phyloP scores from a whole-genome alignment of 2,888 invertebrate genomes.

The Lymantria monacha region DNA sequence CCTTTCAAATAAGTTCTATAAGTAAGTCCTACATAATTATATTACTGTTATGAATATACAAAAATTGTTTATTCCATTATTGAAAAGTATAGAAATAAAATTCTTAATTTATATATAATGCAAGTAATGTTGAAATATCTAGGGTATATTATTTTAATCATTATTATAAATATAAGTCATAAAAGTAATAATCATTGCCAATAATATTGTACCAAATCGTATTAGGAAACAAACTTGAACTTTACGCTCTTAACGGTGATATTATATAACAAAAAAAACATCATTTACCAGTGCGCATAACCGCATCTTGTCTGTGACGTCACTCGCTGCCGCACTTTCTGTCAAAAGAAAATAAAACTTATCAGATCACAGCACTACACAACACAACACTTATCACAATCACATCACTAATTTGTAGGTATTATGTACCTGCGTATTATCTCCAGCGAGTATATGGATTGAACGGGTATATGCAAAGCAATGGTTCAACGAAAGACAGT shows the following conservation, averaged over 20 bases:
- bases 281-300: constrained; percentile 66
- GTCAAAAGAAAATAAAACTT: constrained; percentile 71
- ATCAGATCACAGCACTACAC: constrained; percentile 45
- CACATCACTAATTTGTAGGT: constrained; percentile 33
- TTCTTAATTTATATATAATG: no score
- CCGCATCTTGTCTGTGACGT: constrained; percentile 59
- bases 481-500: constrained; percentile 68
- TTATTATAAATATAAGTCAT: no score
- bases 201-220: not conserved
- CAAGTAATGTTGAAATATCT: no score
- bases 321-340: constrained; percentile 57
- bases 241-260: constrained; percentile 3
- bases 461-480: constrained; percentile 62
- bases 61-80: no score
- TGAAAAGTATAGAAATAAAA: no score
- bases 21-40: no score
- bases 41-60: no score
- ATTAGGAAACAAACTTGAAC: constrained; percentile 30
- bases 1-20: no score
- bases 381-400: constrained; percentile 27
- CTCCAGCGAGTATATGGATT: constrained; percentile 41
- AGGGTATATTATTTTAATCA: no score
- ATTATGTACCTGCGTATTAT: constrained; percentile 43
- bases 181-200: not conserved
- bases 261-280: constrained; percentile 25